A percentile compares a stretch with the other conserved stretches of the same genome.
phyloP scores from a whole-genome alignment of 2,797 vertebrate genomes.

The Sternotherus odoratus region DNA sequence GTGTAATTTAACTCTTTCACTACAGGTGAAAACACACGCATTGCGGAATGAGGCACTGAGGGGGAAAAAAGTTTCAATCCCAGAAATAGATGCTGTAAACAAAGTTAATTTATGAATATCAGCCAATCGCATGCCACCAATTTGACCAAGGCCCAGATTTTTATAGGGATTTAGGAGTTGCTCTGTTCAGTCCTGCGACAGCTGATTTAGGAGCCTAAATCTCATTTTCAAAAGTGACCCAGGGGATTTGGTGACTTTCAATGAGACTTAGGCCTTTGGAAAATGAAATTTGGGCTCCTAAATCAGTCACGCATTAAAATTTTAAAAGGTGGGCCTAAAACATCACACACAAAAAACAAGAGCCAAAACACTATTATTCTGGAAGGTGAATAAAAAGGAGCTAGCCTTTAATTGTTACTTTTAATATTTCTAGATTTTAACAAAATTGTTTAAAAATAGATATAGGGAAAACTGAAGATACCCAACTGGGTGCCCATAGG shows the following conservation, averaged over 20 bases:
- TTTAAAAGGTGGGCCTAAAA: background rate
- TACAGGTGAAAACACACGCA: background rate
- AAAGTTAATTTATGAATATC: background rate
- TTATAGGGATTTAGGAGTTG: background rate
- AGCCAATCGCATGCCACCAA: constrained; percentile 4
- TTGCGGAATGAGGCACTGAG: background rate
- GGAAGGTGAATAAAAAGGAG: background rate
- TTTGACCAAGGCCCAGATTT: background rate
- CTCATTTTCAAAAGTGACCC: background rate
- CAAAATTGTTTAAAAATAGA: background rate
- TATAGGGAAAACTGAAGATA: background rate
- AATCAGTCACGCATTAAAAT: background rate
- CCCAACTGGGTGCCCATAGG: background rate
- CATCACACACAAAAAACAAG: constrained; percentile 3
- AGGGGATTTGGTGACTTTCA: too few species aligned
- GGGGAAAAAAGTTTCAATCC: background rate
- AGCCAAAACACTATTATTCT: constrained; percentile 14
- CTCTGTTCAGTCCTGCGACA: background rate
- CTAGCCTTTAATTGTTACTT: background rate
- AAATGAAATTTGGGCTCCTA: background rate
- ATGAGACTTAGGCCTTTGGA: too few species aligned
- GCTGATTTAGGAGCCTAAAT: background rate
- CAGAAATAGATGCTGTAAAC: background rate
- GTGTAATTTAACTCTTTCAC: constrained; percentile 49
- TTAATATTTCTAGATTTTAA: background rate